Percentiles rank a stretch among this genome's conserved stretches.
Conservation (phyloP, 2,797 vertebrate species). For the Parauchenoglanis punctatus region DNA sequence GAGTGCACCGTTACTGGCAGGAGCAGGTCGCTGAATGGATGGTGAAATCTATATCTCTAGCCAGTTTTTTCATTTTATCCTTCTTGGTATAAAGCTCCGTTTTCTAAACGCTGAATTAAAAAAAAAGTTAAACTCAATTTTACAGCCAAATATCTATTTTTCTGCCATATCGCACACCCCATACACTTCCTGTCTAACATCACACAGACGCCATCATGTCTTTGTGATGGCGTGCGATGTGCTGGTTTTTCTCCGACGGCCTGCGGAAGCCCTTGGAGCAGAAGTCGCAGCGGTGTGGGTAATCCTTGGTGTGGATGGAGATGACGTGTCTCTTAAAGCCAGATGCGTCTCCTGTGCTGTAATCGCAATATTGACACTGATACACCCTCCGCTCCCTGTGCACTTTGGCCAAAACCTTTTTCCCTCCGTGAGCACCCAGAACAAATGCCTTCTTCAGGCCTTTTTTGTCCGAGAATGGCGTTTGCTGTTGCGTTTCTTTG, state of each 20-base stretch:
- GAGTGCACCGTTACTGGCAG: background rate
- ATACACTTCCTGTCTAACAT: slow-evolving; percentile 21
- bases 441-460: slow-evolving; percentile 83
- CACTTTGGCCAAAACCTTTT: slow-evolving; percentile 75
- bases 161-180: slow-evolving; percentile 25
- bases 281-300: slow-evolving; percentile 87
- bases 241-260: slow-evolving; percentile 89
- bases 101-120: background rate
- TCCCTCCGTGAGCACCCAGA: slow-evolving; percentile 44
- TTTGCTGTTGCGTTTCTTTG: slow-evolving; percentile 72
- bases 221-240: slow-evolving; percentile 89
- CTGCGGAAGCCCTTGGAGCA: slow-evolving; percentile 88
- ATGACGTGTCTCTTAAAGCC: slow-evolving; percentile 90
- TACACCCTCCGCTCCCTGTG: slow-evolving; percentile 86
- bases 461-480: slow-evolving; percentile 82
- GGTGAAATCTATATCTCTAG: background rate
- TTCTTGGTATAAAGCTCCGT: background rate
- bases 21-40: background rate
- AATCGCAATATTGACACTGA: slow-evolving; percentile 89
- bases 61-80: background rate
- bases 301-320: slow-evolving; percentile 91
- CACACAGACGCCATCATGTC: slow-evolving; percentile 65
- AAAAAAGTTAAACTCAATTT: background rate
- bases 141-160: background rate
- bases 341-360: slow-evolving; percentile 87